Evolutionary conservation across 2,113 vertebrate species (phyloP).

Genomic region (Syrmaticus mikado): DNA sequence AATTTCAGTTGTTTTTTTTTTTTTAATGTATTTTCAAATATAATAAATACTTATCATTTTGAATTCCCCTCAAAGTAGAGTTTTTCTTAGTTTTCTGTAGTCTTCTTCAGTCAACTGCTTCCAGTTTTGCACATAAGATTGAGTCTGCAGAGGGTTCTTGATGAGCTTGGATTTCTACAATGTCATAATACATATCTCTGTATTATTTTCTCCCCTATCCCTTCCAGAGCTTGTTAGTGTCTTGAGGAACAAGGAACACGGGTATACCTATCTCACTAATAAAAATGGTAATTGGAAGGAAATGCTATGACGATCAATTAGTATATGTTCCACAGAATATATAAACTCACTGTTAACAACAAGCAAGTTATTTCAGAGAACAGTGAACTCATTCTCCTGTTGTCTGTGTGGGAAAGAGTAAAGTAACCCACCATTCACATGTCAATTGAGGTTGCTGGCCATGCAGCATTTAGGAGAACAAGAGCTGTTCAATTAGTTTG

Average conservation of each 20-base stretch:
- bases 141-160: background rate
- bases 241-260: background rate
- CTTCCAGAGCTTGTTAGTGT: background rate
- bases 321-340: accelerated
- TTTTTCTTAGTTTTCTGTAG: background rate
- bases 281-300: background rate
- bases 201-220: background rate
- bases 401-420: background rate
- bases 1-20: background rate
- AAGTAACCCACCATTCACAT: background rate
- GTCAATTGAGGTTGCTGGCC: background rate
- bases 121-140: background rate
- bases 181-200: background rate
- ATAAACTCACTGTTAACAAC: background rate
- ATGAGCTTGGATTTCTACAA: background rate
- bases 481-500: background rate
- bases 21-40: background rate
- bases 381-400: background rate
- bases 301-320: background rate
- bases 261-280: background rate
- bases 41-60: background rate
- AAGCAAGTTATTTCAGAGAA: background rate
- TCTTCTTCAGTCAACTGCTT: background rate
- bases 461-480: background rate
- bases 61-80: background rate